Evolutionary conservation across 2,113 vertebrate species (phyloP).

Genomic region (Phocoena sinus): DNA sequence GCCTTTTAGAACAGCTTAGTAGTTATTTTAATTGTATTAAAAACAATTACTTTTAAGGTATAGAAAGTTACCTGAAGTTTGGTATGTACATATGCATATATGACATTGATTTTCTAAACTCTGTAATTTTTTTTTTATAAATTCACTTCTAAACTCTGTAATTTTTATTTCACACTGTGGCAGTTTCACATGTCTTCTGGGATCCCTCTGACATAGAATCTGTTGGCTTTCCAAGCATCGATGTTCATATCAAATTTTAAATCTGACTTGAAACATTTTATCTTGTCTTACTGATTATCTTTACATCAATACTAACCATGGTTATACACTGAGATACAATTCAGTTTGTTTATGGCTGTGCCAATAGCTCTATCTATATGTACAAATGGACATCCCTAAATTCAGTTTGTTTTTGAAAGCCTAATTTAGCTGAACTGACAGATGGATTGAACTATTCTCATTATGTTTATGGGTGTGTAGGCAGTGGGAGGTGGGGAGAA

Average conservation of each 20-base stretch:
- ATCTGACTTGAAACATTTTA: not conserved
- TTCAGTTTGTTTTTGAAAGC: not conserved
- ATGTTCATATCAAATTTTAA: not conserved
- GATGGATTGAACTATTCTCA: not conserved
- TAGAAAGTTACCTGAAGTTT: not conserved
- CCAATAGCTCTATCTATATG: not conserved
- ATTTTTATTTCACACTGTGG: not conserved
- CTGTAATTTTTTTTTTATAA: not conserved
- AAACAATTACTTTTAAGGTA: constrained; percentile 39
- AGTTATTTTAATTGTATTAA: too few species aligned
- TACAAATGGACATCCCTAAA: not conserved
- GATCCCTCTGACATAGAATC: not conserved
- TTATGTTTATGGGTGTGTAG: not conserved
- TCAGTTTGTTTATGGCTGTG: not conserved
- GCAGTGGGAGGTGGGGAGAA: not conserved
- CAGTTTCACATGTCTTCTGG: not conserved
- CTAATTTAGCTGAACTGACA: not conserved
- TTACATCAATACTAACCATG: not conserved
- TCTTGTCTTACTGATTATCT: not conserved
- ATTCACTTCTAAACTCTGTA: not conserved
- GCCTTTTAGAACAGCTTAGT: not conserved
- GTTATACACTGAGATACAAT: not conserved
- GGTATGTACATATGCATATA: not conserved
- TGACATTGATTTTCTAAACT: not conserved
- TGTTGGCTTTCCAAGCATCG: not conserved